phyloP scores from a whole-genome alignment of 2,797 vertebrate species.

The Gila robusta region DNA sequence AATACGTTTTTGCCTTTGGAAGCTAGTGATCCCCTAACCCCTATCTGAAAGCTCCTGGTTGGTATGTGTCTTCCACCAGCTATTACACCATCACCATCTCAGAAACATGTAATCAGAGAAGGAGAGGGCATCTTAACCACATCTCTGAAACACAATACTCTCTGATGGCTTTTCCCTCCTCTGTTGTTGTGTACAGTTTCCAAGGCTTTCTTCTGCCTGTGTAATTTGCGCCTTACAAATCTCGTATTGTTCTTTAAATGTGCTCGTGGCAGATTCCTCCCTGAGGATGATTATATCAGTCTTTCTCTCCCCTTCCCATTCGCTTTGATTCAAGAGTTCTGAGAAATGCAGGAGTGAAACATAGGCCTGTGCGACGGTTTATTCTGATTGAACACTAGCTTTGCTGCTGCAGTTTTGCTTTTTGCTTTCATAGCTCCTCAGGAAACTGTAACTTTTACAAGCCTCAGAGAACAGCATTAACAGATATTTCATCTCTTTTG shows the following conservation, averaged over 20 bases:
- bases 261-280: not conserved
- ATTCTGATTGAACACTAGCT: slow-evolving; percentile 6
- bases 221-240: slow-evolving; percentile 48
- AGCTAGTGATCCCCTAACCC: slow-evolving; percentile 16
- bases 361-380: not conserved
- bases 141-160: slow-evolving; percentile 25
- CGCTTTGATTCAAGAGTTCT: slow-evolving; percentile 1
- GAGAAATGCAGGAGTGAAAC: not conserved
- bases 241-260: slow-evolving; percentile 29
- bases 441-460: not conserved
- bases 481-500: not conserved
- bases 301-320: not conserved
- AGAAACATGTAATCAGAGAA: slow-evolving; percentile 55
- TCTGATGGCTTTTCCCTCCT: slow-evolving; percentile 30
- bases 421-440: slow-evolving; percentile 21
- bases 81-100: slow-evolving; percentile 46
- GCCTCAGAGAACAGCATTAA: not conserved
- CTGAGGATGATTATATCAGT: not conserved
- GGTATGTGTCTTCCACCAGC: slow-evolving; percentile 23
- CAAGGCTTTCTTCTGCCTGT: slow-evolving; percentile 28
- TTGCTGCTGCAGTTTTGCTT: slow-evolving; percentile 38
- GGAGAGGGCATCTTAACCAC: not conserved
- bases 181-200: slow-evolving; percentile 15
- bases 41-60: slow-evolving; percentile 23
- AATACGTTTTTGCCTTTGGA: slow-evolving; percentile 11